Percentiles rank a stretch among this genome's conserved stretches.
Evolutionary conservation across 23 tunicate species (phyloP).

Genomic region (Aplidium turbinatum): DNA sequence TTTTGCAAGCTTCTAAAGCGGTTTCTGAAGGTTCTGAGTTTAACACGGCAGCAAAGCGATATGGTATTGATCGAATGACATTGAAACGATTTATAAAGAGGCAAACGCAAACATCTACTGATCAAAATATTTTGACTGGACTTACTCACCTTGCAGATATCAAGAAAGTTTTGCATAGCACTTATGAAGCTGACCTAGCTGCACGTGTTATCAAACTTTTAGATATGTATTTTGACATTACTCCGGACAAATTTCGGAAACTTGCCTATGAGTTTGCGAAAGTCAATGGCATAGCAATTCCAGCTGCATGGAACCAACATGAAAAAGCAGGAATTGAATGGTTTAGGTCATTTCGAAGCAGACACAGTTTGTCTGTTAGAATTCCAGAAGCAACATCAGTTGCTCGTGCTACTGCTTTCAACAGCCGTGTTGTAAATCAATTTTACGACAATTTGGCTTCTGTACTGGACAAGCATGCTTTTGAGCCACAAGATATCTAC

Average conservation of each 20-base stretch:
- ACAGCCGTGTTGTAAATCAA: slow-evolving; percentile 19
- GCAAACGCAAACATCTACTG: slow-evolving; percentile 13
- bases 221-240: slow-evolving; percentile 7
- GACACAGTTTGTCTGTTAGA: not conserved
- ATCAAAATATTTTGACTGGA: slow-evolving; percentile 20
- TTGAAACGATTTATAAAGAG: slow-evolving; percentile 30
- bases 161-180: not conserved
- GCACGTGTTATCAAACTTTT: not conserved
- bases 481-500: slow-evolving; percentile 33
- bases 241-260: not conserved
- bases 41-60: slow-evolving; percentile 7
- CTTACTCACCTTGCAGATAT: slow-evolving; percentile 14
- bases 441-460: slow-evolving; percentile 28
- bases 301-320: slow-evolving; percentile 5
- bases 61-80: slow-evolving; percentile 26
- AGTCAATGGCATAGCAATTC: slow-evolving; percentile 13
- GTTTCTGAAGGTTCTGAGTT: slow-evolving; percentile 14
- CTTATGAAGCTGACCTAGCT: slow-evolving; percentile 10
- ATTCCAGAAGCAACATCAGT: slow-evolving; percentile 17
- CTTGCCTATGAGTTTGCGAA: slow-evolving; percentile 17
- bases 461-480: slow-evolving; percentile 22
- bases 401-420: slow-evolving; percentile 41
- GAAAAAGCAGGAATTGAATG: slow-evolving; percentile 12
- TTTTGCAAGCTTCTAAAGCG: not conserved
- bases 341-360: not conserved